Percentiles rank a stretch among this genome's conserved stretches.
These are phyloP conservation scores for Mamestra configurata DNA, from an alignment of 1,140 invertebrate species.

Conservation along the genomic window DNA sequence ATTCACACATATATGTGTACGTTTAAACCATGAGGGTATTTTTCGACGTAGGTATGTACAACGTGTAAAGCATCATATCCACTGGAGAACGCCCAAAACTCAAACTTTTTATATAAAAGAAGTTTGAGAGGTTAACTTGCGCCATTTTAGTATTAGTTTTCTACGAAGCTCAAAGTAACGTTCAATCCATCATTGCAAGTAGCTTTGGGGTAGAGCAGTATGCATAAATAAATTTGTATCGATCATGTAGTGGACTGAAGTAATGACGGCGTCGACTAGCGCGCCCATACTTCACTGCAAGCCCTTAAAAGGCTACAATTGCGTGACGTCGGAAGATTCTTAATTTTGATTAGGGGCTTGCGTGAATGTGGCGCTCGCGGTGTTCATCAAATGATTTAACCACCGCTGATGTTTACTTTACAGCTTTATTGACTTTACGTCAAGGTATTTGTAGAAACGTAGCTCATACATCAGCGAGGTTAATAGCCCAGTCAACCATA, in stretches of 20 bases:
- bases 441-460: not conserved
- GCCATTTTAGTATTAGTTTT: conserved; percentile 27
- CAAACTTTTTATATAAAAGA: conserved; percentile 1
- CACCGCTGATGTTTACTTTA: conserved; percentile 63
- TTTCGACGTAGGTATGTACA: not conserved
- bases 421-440: conserved; percentile 50
- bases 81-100: not conserved
- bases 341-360: conserved; percentile 78
- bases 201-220: conserved; percentile 60
- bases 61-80: not conserved
- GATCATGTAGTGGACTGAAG: conserved; percentile 63
- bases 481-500: not conserved
- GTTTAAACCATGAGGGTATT: not conserved
- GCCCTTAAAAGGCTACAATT: conserved; percentile 60
- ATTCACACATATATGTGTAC: too few relatives aligned
- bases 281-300: conserved; percentile 46
- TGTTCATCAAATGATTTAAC: conserved; percentile 72
- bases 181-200: conserved; percentile 64
- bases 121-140: not conserved
- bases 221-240: conserved; percentile 77
- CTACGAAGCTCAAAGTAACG: conserved; percentile 25
- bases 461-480: not conserved
- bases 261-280: conserved; percentile 52
- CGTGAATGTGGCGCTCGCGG: conserved; percentile 68
- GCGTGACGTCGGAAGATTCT: conserved; percentile 77